Conservation (phyloP, 2,113 vertebrate species). For the Hypanus sabinus region DNA sequence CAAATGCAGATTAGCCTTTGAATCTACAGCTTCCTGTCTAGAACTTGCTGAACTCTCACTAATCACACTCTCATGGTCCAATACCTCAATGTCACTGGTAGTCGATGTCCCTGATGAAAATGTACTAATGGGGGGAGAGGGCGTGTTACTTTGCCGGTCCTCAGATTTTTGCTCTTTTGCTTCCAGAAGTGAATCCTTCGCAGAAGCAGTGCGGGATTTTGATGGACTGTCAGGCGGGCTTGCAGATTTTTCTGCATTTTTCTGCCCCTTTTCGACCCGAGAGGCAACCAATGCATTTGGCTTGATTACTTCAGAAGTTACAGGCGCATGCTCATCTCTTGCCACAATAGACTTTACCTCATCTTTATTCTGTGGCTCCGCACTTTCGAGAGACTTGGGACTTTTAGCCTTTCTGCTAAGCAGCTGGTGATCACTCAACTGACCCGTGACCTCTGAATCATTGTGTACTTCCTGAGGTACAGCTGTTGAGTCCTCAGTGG, state of each 20-base stretch:
- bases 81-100: constrained; percentile 94
- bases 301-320: not conserved
- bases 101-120: constrained; percentile 97
- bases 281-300: not conserved
- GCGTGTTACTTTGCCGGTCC: constrained; percentile 91
- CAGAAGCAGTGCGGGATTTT: constrained; percentile 48
- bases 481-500: not conserved
- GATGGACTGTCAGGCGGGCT: constrained; percentile 42
- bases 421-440: not conserved
- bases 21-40: constrained; percentile 78
- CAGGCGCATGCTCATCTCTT: not conserved
- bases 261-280: not conserved
- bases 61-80: constrained; percentile 93
- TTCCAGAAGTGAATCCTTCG: constrained; percentile 65
- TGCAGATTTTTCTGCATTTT: constrained; percentile 17
- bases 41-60: constrained; percentile 96
- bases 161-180: constrained; percentile 79
- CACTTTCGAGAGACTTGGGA: not conserved
- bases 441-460: not conserved
- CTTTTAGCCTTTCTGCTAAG: not conserved
- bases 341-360: not conserved
- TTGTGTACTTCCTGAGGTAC: not conserved
- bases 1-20: constrained; percentile 79
- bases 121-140: constrained; percentile 86
- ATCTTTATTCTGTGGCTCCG: not conserved